Evolutionary conservation across 2,888 invertebrate species (phyloP).

Genomic region (Lasioglossum calceatum): DNA sequence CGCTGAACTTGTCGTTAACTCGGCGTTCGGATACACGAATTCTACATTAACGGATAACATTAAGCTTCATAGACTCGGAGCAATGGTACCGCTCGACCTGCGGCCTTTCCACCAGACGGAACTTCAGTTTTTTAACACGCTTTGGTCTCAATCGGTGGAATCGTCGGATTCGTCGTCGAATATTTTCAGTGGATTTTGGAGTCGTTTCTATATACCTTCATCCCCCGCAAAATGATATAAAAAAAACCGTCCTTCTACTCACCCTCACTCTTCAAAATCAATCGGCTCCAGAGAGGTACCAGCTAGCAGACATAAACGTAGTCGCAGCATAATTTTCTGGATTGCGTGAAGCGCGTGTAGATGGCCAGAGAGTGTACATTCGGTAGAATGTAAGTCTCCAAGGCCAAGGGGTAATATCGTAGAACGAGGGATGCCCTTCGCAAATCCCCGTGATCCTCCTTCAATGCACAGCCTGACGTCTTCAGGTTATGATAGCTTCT

Average conservation of each 20-base stretch:
- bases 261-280: slow-evolving; percentile 37
- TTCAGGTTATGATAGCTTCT: slow-evolving; percentile 71
- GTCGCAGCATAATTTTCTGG: slow-evolving; percentile 57
- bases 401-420: slow-evolving; percentile 69
- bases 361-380: slow-evolving; percentile 31
- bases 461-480: slow-evolving; percentile 70
- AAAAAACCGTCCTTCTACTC: too few relatives aligned
- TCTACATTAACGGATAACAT: slow-evolving; percentile 3
- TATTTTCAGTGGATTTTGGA: background rate
- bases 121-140: background rate
- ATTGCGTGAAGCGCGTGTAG: slow-evolving; percentile 31
- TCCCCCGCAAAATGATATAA: background rate
- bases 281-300: background rate
- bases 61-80: background rate
- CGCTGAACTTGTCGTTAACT: slow-evolving; percentile 27
- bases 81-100: background rate
- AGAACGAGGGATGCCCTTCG: slow-evolving; percentile 66
- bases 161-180: background rate
- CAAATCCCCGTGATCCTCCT: slow-evolving; percentile 74
- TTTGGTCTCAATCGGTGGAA: background rate
- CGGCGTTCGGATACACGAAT: background rate
- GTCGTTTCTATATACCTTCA: background rate
- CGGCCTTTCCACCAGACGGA: background rate
- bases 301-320: slow-evolving; percentile 28
- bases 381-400: slow-evolving; percentile 52